Evolutionary conservation across 2,113 vertebrate species (phyloP).

Genomic region (Diadophis punctatus): DNA sequence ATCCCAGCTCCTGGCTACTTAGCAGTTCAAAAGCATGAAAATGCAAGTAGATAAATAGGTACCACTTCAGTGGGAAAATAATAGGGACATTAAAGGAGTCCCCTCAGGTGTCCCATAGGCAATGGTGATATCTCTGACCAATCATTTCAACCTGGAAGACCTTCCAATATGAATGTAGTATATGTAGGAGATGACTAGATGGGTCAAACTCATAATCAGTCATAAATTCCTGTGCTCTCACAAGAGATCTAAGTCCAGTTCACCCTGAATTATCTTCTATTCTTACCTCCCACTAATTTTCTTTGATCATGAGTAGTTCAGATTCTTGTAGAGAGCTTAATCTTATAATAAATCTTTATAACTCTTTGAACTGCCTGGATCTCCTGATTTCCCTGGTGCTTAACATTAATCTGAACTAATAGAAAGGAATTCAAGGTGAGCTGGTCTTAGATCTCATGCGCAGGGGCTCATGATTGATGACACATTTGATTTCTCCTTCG

Average conservation of each 20-base stretch:
- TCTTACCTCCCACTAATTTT: neutral
- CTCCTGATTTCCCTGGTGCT: neutral
- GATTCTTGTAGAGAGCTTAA: neutral
- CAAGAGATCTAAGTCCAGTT: neutral
- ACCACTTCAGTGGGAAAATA: neutral
- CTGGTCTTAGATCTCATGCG: neutral
- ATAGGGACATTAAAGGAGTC: neutral
- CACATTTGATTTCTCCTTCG: neutral
- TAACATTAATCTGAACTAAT: neutral
- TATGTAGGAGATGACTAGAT: neutral
- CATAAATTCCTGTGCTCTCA: neutral
- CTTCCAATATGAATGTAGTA: neutral
- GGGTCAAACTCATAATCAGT: neutral
- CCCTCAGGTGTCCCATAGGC: neutral
- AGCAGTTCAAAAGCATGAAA: neutral
- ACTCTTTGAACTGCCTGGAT: neutral
- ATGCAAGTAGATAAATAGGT: neutral
- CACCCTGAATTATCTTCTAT: neutral
- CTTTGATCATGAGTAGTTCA: neutral
- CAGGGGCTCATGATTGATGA: neutral
- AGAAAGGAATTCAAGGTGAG: neutral
- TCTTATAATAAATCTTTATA: neutral
- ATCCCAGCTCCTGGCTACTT: neutral
- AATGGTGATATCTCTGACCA: neutral
- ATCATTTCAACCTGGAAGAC: neutral